Evolutionary conservation across 2,113 vertebrate genomes (phyloP).

Genomic region (Casuarius casuarius): DNA sequence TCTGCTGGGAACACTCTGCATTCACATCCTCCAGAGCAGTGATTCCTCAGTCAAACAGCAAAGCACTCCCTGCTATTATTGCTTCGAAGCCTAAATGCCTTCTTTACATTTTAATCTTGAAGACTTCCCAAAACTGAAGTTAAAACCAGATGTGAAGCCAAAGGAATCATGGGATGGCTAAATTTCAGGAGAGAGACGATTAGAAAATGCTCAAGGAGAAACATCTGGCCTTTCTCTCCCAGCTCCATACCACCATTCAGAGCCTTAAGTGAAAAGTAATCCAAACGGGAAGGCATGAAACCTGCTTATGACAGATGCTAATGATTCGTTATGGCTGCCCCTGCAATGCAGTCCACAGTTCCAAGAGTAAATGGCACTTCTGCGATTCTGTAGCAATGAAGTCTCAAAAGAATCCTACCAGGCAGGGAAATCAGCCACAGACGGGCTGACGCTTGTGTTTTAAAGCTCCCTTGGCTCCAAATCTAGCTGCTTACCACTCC

Average conservation of each 20-base stretch:
- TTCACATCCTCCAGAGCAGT: neutral
- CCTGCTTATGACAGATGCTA: neutral
- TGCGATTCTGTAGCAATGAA: neutral
- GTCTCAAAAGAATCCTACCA: neutral
- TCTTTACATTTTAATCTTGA: neutral
- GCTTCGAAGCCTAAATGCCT: neutral
- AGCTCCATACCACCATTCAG: neutral
- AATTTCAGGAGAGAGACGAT: neutral
- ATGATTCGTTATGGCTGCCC: neutral
- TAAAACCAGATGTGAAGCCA: neutral
- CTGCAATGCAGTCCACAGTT: neutral
- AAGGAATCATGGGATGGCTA: neutral
- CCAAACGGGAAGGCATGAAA: neutral
- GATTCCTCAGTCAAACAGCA: neutral
- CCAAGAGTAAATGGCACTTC: neutral
- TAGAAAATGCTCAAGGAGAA: conserved; percentile 4
- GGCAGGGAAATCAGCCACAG: neutral
- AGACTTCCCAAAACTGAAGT: neutral
- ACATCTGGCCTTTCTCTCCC: neutral
- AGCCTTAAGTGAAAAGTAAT: neutral
- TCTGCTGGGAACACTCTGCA: neutral
- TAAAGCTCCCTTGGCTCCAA: neutral
- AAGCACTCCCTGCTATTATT: neutral
- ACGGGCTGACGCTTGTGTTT: neutral
- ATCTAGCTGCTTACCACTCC: neutral